These are phyloP conservation scores for Equus przewalskii DNA, from an alignment of 2,113 vertebrate genomes.

Conservation along the genomic window DNA sequence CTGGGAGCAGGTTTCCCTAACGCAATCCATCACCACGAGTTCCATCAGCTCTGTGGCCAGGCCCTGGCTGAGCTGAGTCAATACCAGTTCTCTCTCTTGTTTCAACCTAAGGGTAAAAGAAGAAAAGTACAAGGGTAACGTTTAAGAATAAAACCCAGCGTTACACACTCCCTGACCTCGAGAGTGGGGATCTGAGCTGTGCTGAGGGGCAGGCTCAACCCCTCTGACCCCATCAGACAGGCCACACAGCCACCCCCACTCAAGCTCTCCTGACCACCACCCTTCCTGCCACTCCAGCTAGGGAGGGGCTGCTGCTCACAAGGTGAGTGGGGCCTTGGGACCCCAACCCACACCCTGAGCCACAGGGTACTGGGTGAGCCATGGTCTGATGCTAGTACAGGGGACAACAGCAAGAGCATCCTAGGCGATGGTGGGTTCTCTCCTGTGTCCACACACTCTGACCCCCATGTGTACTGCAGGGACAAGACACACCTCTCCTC, in stretches of 20 bases:
- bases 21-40: conserved; percentile 89
- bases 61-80: conserved; percentile 89
- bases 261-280: no score
- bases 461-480: rapidly evolving
- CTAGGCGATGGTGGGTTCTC: rapidly evolving
- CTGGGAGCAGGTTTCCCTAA: conserved; percentile 85
- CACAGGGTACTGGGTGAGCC: not conserved
- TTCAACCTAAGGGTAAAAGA: conserved; percentile 87
- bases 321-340: not conserved
- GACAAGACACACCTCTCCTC: conserved; percentile 89
- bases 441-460: rapidly evolving
- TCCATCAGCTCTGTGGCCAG: conserved; percentile 90
- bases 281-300: rapidly evolving
- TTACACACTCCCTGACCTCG: not conserved
- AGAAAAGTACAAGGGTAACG: not conserved
- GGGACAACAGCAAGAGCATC: not conserved
- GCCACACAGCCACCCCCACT: not conserved
- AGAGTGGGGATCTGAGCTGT: not conserved
- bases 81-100: conserved; percentile 90
- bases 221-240: not conserved
- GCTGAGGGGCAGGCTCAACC: not conserved
- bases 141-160: not conserved
- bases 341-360: rapidly evolving
- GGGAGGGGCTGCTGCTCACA: not conserved
- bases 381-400: not conserved